Evolutionary conservation across 2,113 vertebrate species (phyloP).

Genomic region (Psilopogon haemacephalus): DNA sequence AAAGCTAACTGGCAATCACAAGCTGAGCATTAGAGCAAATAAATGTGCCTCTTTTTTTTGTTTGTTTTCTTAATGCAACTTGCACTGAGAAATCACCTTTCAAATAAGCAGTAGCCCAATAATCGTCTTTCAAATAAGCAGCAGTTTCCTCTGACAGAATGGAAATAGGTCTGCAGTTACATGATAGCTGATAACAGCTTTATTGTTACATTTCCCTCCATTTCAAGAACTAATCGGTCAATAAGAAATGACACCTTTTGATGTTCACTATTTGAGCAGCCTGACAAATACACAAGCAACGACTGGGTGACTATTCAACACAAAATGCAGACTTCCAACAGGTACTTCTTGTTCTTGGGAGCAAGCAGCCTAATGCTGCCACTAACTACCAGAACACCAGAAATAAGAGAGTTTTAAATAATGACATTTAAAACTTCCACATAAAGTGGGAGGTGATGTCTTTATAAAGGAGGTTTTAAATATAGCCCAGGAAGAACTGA

Average conservation of each 20-base stretch:
- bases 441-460: not conserved
- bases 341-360: constrained; percentile 22
- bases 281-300: not conserved
- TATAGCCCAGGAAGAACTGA: not conserved
- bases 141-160: not conserved
- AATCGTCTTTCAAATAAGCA: constrained; percentile 1
- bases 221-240: not conserved
- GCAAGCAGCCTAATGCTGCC: not conserved
- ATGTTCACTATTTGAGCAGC: not conserved
- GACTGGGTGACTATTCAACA: not conserved
- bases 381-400: not conserved
- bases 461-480: not conserved
- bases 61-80: not conserved
- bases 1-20: constrained; percentile 41
- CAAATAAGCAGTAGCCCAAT: not conserved
- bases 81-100: constrained; percentile 1
- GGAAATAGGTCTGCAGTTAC: not conserved
- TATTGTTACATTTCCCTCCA: not conserved
- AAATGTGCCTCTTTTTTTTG: not conserved
- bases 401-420: not conserved
- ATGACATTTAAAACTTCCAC: not conserved
- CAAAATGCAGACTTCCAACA: not conserved
- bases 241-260: not conserved
- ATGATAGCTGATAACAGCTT: not conserved
- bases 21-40: constrained; percentile 14